A percentile compares a stretch with the other conserved stretches of the same genome.
phyloP scores from a whole-genome alignment of 1,140 invertebrate species.

The Caenorhabditis remanei region DNA sequence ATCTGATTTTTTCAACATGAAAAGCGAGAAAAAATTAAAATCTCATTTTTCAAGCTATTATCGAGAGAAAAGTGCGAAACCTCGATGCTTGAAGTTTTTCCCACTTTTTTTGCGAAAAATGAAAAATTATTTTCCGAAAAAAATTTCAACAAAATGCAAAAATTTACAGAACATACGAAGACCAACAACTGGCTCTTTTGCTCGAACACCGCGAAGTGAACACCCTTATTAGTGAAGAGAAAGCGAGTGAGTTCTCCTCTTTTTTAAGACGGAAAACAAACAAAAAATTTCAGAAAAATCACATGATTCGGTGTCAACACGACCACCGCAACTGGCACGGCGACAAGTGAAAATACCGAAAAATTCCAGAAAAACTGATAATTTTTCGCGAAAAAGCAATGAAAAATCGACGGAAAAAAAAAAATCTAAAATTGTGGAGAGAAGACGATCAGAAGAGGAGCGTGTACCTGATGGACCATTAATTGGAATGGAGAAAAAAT shows the following conservation, averaged over 20 bases:
- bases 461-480: constrained; percentile 10
- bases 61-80: too few relatives aligned
- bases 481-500: not conserved
- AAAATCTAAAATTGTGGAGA: not conserved
- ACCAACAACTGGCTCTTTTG: constrained; percentile 54
- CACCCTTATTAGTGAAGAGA: constrained; percentile 47
- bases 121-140: constrained; percentile 15
- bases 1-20: too few relatives aligned
- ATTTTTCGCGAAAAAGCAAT: not conserved
- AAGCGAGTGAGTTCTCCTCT: not conserved
- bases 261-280: too few relatives aligned
- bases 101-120: not conserved
- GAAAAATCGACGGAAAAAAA: constrained; percentile 9
- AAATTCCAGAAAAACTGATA: not conserved
- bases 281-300: not conserved
- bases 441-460: constrained; percentile 23
- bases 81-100: too few relatives aligned
- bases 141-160: not conserved
- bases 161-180: constrained; percentile 40
- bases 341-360: too few relatives aligned
- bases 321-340: too few relatives aligned
- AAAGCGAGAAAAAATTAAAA: too few relatives aligned
- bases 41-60: too few relatives aligned
- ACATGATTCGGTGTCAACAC: not conserved
- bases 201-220: constrained; percentile 53